Evolutionary conservation across 1,140 invertebrate genomes (phyloP).

Genomic region (Samia ricini): DNA sequence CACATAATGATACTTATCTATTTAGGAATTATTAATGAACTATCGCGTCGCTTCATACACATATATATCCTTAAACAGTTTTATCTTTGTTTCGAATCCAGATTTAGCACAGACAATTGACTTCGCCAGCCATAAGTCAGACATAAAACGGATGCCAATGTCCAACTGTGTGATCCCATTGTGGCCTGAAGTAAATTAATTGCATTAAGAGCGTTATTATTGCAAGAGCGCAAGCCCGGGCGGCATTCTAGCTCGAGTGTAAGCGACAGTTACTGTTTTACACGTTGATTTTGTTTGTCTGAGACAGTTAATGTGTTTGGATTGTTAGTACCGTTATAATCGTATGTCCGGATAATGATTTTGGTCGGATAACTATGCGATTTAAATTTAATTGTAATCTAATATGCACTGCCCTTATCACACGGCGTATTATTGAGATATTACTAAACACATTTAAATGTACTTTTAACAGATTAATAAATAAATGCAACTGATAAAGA

Average conservation of each 20-base stretch:
- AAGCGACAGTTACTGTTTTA: neutral
- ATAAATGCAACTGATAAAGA: too few species aligned
- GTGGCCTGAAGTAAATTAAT: slow-evolving; percentile 48
- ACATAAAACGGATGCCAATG: slow-evolving; percentile 65
- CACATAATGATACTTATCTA: neutral
- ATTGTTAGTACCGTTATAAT: neutral
- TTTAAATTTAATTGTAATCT: neutral
- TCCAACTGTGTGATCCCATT: slow-evolving; percentile 41
- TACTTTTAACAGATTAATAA: too few species aligned
- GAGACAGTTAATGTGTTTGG: neutral
- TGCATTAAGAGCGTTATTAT: slow-evolving; percentile 41
- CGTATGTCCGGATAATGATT: neutral
- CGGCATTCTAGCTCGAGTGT: slow-evolving; percentile 14
- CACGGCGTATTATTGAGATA: too few species aligned
- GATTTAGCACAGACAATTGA: slow-evolving; percentile 68
- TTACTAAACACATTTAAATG: too few species aligned
- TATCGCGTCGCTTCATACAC: neutral
- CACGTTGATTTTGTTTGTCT: neutral
- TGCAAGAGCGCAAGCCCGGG: slow-evolving; percentile 8
- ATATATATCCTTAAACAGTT: neutral
- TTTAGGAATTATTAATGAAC: neutral
- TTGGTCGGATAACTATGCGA: neutral
- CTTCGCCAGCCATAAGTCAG: slow-evolving; percentile 57
- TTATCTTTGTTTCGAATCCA: slow-evolving; percentile 17
- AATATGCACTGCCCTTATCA: too few species aligned